Conservation (phyloP, 2,113 vertebrate species). For the Madoqua kirkii region DNA sequence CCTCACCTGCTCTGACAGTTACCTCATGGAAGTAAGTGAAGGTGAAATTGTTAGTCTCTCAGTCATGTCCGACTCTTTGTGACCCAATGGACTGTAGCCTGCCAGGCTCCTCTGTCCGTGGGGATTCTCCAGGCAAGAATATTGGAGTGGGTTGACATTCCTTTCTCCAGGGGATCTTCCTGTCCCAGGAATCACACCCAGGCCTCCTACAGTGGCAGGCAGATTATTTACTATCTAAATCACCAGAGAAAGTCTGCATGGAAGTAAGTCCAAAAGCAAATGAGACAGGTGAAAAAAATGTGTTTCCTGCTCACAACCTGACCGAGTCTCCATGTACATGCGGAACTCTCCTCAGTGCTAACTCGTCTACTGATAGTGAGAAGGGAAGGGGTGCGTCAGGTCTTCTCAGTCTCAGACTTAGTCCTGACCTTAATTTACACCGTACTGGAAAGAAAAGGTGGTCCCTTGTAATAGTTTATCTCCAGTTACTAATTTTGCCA, state of each 20-base stretch:
- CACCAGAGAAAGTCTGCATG: background rate
- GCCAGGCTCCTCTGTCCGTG: background rate
- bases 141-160: background rate
- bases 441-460: background rate
- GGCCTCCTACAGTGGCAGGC: background rate
- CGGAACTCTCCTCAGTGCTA: background rate
- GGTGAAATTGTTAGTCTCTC: background rate
- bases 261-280: background rate
- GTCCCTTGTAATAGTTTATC: background rate
- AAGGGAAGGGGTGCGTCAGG: background rate
- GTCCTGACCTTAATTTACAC: background rate
- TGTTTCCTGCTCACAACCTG: background rate
- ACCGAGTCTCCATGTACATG: background rate
- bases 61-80: background rate
- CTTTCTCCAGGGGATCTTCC: background rate
- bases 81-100: background rate
- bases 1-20: background rate
- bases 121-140: background rate
- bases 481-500: background rate
- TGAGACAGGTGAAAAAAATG: background rate
- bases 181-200: background rate
- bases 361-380: background rate
- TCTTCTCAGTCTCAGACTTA: background rate
- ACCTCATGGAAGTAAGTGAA: background rate
- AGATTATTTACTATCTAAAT: background rate